Evolutionary conservation across 2,797 vertebrate genomes (phyloP).

Genomic region (Gambusia yucatana): DNA sequence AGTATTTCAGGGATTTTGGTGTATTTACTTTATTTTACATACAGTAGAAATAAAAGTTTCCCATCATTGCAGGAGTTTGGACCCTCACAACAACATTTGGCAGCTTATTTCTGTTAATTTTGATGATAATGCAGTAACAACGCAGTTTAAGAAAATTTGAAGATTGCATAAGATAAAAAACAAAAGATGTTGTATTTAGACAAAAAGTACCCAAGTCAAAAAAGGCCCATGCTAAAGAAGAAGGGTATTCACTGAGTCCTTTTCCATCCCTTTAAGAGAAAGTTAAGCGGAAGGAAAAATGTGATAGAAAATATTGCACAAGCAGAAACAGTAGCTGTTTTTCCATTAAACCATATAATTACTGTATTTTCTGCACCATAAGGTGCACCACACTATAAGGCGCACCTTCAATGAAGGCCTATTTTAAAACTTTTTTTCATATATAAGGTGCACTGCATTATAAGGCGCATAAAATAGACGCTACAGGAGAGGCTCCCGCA

Average conservation of each 20-base stretch:
- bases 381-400: no score
- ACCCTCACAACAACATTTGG: neutral
- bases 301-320: neutral
- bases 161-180: no score
- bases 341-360: no score
- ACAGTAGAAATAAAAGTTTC: neutral
- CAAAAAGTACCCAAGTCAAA: neutral
- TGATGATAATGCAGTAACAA: neutral
- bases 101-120: neutral
- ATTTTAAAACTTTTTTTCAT: no score
- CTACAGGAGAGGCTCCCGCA: no score
- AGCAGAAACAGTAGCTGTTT: neutral
- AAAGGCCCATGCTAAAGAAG: neutral
- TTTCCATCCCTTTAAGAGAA: neutral
- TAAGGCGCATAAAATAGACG: no score
- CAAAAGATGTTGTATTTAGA: no score
- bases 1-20: neutral
- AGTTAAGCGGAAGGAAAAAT: neutral
- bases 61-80: neutral
- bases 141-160: neutral
- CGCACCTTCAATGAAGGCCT: no score
- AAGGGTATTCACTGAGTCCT: neutral
- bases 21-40: neutral
- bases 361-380: no score
- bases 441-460: no score